phyloP scores from a whole-genome alignment of 2,888 invertebrate species.

The Herminia tarsipennalis region DNA sequence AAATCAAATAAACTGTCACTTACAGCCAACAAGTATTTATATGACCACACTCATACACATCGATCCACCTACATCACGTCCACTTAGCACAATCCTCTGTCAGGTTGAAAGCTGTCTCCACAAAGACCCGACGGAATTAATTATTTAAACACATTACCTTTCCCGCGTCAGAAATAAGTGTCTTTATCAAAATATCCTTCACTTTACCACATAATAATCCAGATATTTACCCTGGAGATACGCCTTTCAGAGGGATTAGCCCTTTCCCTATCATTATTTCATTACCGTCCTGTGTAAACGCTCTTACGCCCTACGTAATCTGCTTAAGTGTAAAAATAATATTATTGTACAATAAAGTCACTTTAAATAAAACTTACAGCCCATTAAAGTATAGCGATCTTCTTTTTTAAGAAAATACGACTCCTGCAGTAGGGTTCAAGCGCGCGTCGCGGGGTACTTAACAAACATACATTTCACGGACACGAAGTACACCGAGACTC shows the following conservation, averaged over 20 bases:
- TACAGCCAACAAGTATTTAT: no score
- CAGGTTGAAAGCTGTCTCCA: not conserved
- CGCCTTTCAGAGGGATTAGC: conserved; percentile 34
- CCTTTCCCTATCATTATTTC: conserved; percentile 30
- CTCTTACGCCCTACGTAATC: conserved; percentile 8
- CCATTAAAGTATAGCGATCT: no score
- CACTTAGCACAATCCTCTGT: not conserved
- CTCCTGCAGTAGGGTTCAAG: no score
- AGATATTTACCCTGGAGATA: conserved; percentile 17
- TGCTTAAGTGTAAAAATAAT: conserved; percentile 18
- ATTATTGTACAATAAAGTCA: conserved; percentile 1
- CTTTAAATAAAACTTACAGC: no score
- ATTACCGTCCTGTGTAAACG: conserved; percentile 25
- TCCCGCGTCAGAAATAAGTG: conserved; percentile 12
- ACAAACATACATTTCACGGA: no score
- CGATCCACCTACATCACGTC: not conserved
- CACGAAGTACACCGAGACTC: no score
- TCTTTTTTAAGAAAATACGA: no score
- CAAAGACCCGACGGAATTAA: conserved; percentile 1
- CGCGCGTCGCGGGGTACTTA: no score
- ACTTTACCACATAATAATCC: conserved; percentile 12
- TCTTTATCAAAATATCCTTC: conserved; percentile 22
- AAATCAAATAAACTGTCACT: no score
- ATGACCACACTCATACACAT: no score
- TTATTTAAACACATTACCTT: conserved; percentile 7